These are phyloP conservation scores for Pantherophis alleghaniensis DNA, from an alignment of 2,797 vertebrate species.

Conservation along the genomic window DNA sequence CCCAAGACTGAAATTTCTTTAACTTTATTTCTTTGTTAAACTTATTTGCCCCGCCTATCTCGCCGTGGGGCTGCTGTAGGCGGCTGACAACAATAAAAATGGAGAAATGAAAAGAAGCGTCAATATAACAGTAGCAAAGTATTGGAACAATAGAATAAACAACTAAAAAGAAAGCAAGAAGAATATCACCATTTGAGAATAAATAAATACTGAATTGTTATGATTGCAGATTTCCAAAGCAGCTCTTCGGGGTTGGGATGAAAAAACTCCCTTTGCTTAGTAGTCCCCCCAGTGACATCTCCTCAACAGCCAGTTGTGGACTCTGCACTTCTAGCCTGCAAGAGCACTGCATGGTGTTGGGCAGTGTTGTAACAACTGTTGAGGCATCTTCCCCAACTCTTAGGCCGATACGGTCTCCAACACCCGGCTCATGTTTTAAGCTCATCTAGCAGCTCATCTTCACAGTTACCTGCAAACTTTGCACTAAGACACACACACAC, in stretches of 20 bases:
- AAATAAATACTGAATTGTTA: background rate
- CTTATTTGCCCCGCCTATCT: background rate
- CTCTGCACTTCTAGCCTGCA: background rate
- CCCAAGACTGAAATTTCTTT: background rate
- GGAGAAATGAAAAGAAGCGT: no score
- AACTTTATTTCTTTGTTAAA: no score
- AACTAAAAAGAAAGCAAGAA: background rate
- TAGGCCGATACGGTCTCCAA: fast-evolving
- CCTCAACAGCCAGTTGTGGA: background rate
- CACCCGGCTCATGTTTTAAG: background rate
- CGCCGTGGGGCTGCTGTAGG: no score
- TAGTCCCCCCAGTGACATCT: background rate
- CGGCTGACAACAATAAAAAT: no score
- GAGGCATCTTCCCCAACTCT: background rate
- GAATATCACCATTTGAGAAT: background rate
- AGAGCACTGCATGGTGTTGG: background rate
- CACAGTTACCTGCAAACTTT: background rate
- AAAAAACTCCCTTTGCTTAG: background rate
- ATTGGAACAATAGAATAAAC: no score
- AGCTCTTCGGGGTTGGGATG: background rate
- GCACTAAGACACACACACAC: background rate
- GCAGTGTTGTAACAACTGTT: background rate
- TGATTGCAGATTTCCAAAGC: background rate
- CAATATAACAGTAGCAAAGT: background rate
- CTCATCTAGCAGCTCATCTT: background rate